Evolutionary conservation across 2,888 invertebrate genomes (phyloP), one percentile per base, ranked within the genome.

Genomic region (Liodrosophila aerea): DNA sequence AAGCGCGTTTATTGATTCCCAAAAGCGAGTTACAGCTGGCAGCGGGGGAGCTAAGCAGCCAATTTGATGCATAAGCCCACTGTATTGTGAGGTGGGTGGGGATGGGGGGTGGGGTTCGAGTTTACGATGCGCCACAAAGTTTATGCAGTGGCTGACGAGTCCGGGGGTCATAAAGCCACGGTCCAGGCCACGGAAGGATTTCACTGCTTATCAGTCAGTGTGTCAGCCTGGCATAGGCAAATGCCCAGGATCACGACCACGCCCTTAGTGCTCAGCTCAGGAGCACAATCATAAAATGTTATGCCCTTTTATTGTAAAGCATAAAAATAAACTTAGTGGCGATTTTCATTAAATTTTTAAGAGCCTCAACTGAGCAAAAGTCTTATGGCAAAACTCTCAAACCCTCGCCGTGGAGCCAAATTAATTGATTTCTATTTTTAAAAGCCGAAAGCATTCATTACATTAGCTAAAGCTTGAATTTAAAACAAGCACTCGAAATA

Each of bases 51-150:
- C 66, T 76, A 76, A 76, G 77, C 70, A 77, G 76, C 77, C 76
- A 76, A 76, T 76, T 76, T 76, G 72, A 72, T 69, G 64, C 62
- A 65, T 65, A 65, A 76, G 69, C 58, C 47, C 33, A 49, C 34
- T 45, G 22, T 47, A 7, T n/a, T 12, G 8, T 7, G n/a, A 5
- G 7, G n/a, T 34, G 5, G 15, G 3, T 34, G 30, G 13, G 4
- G 39, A 1, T 4, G 8, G 15, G 11, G 11, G 15, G 9, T n/a
- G n/a, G n/a, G n/a, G 36, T 16, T n/a, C 33, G 62, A 43, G 41
- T 76, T 76, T 77, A 76, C 76, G 76, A 76, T 70, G 77, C 76
- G 74, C 75, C 75, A 73, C 75, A 73, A 77, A 75, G 52, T 77
- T 76, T 77, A 77, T 73, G 76, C 75, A 67, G 70, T 67, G 75